Evolutionary conservation across 2,113 vertebrate species (phyloP).

Genomic region (Cynopterus brachyotis): DNA sequence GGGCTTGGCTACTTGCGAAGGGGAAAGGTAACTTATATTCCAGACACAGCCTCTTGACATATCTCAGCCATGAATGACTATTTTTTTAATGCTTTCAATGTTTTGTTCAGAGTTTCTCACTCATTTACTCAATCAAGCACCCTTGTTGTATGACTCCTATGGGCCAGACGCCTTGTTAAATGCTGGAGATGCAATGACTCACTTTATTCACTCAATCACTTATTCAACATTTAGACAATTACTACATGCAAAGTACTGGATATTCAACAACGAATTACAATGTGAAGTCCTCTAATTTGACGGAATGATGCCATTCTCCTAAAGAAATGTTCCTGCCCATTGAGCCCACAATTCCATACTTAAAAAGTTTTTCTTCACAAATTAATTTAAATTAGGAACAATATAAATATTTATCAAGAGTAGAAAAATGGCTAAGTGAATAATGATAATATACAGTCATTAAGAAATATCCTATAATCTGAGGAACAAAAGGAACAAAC

Average conservation of each 20-base stretch:
- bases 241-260: not conserved
- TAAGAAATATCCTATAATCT: not conserved
- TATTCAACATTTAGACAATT: not conserved
- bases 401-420: conserved; percentile 30
- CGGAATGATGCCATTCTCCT: not conserved
- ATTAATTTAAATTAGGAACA: not conserved
- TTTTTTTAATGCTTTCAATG: not conserved
- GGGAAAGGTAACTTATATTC: not conserved
- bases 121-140: not conserved
- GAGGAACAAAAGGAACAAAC: too few species aligned
- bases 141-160: not conserved
- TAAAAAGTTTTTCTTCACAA: not conserved
- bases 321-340: not conserved
- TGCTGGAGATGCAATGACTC: not conserved
- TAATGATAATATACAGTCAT: not conserved
- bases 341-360: not conserved
- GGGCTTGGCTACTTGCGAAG: not conserved
- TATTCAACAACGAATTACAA: not conserved
- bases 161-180: not conserved
- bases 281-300: not conserved
- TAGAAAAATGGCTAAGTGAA: not conserved
- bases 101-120: not conserved
- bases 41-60: not conserved
- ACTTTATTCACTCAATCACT: not conserved
- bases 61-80: not conserved